Percentiles rank a stretch among this genome's conserved stretches.
These are phyloP conservation scores for Abramis brama DNA, from an alignment of 2,113 vertebrate genomes.

Conservation along the genomic window DNA sequence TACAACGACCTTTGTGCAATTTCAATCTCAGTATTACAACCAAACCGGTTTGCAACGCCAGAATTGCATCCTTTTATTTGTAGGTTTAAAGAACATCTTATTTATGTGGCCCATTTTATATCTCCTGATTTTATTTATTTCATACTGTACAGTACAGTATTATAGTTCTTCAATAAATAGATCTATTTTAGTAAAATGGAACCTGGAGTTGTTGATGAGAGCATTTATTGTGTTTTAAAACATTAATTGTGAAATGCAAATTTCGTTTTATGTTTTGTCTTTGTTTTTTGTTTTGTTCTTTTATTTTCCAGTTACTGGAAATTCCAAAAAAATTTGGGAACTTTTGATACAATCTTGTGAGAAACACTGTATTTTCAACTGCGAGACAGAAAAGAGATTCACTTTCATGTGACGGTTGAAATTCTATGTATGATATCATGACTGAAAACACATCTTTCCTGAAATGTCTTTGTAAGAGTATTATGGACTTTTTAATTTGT, in stretches of 20 bases:
- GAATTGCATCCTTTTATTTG: slow-evolving; percentile 99
- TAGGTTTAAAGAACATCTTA: slow-evolving; percentile 99
- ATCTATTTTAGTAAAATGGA: slow-evolving; percentile 99
- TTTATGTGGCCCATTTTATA: slow-evolving; percentile 99
- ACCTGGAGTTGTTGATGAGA: slow-evolving; percentile 99
- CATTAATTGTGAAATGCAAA: slow-evolving; percentile 99
- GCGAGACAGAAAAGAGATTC: slow-evolving; percentile 82
- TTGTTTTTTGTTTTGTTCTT: slow-evolving; percentile 84
- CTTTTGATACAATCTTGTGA: slow-evolving; percentile 99
- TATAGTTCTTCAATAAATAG: slow-evolving; percentile 99
- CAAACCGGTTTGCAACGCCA: slow-evolving; percentile 90
- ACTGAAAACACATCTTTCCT: slow-evolving; percentile 96
- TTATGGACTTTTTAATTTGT: slow-evolving; percentile 99
- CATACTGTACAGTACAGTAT: slow-evolving; percentile 99
- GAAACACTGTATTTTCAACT: slow-evolving; percentile 99
- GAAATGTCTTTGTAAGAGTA: slow-evolving; percentile 99
- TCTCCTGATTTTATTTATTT: slow-evolving; percentile 99
- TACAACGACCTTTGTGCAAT: slow-evolving; percentile 99
- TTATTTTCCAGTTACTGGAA: slow-evolving; percentile 98
- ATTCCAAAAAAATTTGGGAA: slow-evolving; percentile 99
- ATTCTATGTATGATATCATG: slow-evolving; percentile 99
- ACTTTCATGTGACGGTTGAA: slow-evolving; percentile 88
- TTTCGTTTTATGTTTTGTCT: slow-evolving; percentile 96
- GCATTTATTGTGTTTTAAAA: slow-evolving; percentile 99
- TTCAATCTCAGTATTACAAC: slow-evolving; percentile 99